Evolutionary conservation across 1,140 invertebrate genomes (phyloP).

Genomic region (Leptopilina boulardi): DNA sequence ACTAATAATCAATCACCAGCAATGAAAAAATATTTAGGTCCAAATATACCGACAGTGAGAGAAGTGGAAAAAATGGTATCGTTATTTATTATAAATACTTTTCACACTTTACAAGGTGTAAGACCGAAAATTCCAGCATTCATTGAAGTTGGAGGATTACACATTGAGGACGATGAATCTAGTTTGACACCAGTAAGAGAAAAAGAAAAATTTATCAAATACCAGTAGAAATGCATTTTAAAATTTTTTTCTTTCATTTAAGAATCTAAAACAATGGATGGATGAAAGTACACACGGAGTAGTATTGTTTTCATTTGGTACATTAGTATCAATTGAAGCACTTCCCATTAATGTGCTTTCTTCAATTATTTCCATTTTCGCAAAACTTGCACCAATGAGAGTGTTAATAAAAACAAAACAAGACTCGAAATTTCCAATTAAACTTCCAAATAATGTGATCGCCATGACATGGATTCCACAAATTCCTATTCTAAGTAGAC

Average conservation of each 20-base stretch:
- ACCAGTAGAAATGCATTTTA: neutral
- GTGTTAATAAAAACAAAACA: neutral
- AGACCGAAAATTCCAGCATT: conserved; percentile 67
- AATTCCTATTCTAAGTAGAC: conserved; percentile 75
- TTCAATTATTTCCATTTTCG: neutral
- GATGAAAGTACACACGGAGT: conserved; percentile 68
- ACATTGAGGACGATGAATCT: conserved; percentile 65
- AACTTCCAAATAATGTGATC: conserved; percentile 75
- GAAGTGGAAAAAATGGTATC: conserved; percentile 79
- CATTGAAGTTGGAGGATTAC: conserved; percentile 79
- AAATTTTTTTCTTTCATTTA: neutral
- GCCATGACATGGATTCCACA: conserved; percentile 80
- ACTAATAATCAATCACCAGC: conserved; percentile 61
- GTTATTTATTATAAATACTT: conserved; percentile 80
- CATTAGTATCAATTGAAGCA: conserved; percentile 59
- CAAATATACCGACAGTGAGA: conserved; percentile 73
- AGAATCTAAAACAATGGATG: conserved; percentile 78
- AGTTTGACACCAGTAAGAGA: conserved; percentile 40
- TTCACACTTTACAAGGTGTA: conserved; percentile 74
- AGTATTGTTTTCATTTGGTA: conserved; percentile 72
- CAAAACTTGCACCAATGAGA: neutral
- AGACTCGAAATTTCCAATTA: conserved; percentile 56
- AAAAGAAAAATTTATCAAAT: neutral
- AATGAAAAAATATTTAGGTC: conserved; percentile 74
- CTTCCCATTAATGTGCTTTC: conserved; percentile 59